Conservation (phyloP, 2,797 vertebrate species). For the Parauchenoglanis ngamensis region DNA sequence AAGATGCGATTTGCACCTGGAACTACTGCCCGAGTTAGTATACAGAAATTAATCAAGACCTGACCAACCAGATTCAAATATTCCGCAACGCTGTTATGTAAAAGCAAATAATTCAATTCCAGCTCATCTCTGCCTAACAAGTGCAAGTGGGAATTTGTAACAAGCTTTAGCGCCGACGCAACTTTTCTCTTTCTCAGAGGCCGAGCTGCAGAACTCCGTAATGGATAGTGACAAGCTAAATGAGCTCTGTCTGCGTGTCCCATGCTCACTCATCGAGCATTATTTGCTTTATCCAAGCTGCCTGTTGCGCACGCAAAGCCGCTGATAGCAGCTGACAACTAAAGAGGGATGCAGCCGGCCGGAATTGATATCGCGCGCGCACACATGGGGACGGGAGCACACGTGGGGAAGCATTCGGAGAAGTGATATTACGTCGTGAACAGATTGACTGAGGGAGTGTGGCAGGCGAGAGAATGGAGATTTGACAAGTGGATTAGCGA, state of each 20-base stretch:
- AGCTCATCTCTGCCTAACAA: neutral
- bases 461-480: neutral
- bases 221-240: slow-evolving; percentile 68
- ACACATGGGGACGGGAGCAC: neutral
- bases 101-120: neutral
- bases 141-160: neutral
- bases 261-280: slow-evolving; percentile 68
- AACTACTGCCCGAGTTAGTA: neutral
- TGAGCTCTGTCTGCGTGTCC: slow-evolving; percentile 63
- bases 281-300: slow-evolving; percentile 66
- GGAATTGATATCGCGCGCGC: slow-evolving; percentile 9
- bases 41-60: neutral
- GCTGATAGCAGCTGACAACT: slow-evolving; percentile 48
- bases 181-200: slow-evolving; percentile 19
- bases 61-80: neutral
- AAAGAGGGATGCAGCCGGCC: slow-evolving; percentile 16
- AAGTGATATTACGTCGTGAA: slow-evolving; percentile 14
- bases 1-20: neutral
- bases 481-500: slow-evolving; percentile 4
- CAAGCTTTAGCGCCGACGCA: neutral
- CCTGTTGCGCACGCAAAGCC: slow-evolving; percentile 46
- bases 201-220: slow-evolving; percentile 37
- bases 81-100: neutral
- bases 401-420: slow-evolving; percentile 9
- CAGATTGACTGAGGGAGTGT: slow-evolving; percentile 3